These are phyloP conservation scores for Blera fallax DNA, from an alignment of 2,888 invertebrate species.

Conservation along the genomic window DNA sequence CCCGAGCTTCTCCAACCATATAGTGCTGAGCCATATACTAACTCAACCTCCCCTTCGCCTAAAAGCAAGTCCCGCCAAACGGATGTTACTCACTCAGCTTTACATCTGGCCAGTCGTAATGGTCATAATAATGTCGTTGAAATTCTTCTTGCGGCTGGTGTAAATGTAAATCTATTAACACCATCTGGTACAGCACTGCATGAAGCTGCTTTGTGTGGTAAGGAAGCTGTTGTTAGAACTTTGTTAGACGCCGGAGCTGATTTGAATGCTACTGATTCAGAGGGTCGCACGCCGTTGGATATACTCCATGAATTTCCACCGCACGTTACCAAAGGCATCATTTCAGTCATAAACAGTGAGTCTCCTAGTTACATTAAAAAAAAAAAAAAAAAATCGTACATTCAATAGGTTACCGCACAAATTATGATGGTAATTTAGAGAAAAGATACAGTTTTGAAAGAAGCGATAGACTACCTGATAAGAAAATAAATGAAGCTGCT, in stretches of 20 bases:
- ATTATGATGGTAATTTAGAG: conserved; percentile 84
- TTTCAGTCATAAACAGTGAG: conserved; percentile 91
- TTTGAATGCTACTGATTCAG: conserved; percentile 89
- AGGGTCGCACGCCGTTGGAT: conserved; percentile 92
- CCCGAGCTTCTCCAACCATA: conserved; percentile 91
- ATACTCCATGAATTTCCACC: conserved; percentile 94
- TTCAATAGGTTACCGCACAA: conserved; percentile 76
- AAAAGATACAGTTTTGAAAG: conserved; percentile 77
- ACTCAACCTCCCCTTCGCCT: neutral
- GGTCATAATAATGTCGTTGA: conserved; percentile 94
- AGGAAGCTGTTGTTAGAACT: conserved; percentile 92
- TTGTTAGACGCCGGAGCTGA: conserved; percentile 92
- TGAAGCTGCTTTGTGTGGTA: conserved; percentile 96
- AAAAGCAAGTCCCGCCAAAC: neutral
- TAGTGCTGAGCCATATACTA: conserved; percentile 78
- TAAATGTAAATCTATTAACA: conserved; percentile 93
- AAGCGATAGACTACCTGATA: conserved; percentile 78
- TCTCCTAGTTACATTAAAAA: neutral
- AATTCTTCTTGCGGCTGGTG: conserved; percentile 90
- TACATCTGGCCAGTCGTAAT: conserved; percentile 96
- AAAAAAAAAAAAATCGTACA: neutral
- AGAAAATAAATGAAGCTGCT: neutral
- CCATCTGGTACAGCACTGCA: conserved; percentile 95
- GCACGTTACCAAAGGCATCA: conserved; percentile 93
- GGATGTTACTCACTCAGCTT: conserved; percentile 87